Conservation (phyloP, 2,888 invertebrate genomes). For the Anagyrus pseudococci region DNA sequence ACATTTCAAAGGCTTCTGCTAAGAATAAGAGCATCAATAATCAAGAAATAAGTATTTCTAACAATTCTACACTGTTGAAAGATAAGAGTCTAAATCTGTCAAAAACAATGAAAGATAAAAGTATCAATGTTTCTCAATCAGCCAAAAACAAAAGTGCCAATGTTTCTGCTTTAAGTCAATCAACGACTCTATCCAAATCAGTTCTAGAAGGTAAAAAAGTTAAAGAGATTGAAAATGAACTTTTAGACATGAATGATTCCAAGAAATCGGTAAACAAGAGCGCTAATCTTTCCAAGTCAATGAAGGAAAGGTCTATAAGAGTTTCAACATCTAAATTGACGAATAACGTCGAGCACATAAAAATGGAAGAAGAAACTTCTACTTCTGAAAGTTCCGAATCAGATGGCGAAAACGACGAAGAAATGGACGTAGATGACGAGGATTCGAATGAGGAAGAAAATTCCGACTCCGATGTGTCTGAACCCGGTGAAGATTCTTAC, state of each 20-base stretch:
- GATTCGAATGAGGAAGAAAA: too few relatives aligned
- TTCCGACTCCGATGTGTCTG: too few relatives aligned
- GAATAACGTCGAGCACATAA: too few relatives aligned
- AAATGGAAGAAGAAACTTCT: background rate
- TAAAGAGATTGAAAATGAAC: too few relatives aligned
- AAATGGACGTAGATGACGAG: background rate
- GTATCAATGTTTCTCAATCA: background rate
- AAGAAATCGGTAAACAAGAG: slow-evolving; percentile 30
- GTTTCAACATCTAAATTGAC: too few relatives aligned
- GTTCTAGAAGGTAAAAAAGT: too few relatives aligned
- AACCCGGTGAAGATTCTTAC: slow-evolving; percentile 29
- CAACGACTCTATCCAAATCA: too few relatives aligned
- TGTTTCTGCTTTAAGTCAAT: background rate
- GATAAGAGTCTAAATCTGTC: slow-evolving; percentile 17
- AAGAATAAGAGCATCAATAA: slow-evolving; percentile 5
- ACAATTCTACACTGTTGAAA: too few relatives aligned
- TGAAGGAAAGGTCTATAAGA: too few relatives aligned
- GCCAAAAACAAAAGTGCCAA: slow-evolving; percentile 4
- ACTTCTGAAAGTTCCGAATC: background rate
- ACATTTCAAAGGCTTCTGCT: background rate
- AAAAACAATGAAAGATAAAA: slow-evolving; percentile 10
- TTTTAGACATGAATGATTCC: too few relatives aligned
- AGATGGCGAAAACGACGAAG: background rate
- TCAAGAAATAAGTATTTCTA: background rate
- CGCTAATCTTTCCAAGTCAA: slow-evolving; percentile 1